These are phyloP conservation scores for Prunella fulvescens DNA, from an alignment of 2,113 vertebrate species.

Conservation along the genomic window DNA sequence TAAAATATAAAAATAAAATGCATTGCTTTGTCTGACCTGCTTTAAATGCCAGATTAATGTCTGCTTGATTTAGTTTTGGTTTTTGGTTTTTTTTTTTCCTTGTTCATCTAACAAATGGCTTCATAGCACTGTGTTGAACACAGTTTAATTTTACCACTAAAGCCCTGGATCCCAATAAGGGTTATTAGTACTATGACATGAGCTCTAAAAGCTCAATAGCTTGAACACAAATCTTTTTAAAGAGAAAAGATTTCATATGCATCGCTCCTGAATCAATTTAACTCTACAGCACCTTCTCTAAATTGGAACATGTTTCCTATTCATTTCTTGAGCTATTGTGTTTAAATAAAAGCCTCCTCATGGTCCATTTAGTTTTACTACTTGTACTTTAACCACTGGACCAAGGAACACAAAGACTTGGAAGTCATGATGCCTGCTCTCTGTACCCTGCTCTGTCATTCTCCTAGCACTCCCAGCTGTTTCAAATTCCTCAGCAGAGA, in stretches of 20 bases:
- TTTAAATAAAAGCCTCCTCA: not conserved
- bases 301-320: not conserved
- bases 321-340: not conserved
- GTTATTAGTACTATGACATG: not conserved
- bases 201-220: not conserved
- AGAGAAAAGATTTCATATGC: not conserved
- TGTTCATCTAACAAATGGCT: not conserved
- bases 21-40: not conserved
- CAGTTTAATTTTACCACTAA: not conserved
- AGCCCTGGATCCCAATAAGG: not conserved
- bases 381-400: not conserved
- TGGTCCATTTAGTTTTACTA: not conserved
- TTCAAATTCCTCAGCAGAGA: not conserved
- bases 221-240: not conserved
- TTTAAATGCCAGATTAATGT: conserved; percentile 28
- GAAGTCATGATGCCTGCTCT: not conserved
- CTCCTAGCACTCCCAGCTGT: not conserved
- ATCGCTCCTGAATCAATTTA: not conserved
- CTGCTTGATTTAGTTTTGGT: not conserved
- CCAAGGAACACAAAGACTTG: not conserved
- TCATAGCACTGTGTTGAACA: not conserved
- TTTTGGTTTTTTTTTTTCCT: not conserved
- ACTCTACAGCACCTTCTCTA: not conserved
- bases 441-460: not conserved
- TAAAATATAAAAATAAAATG: conserved; percentile 20